phyloP scores from a whole-genome alignment of 2,113 vertebrate species.

The Cavia porcellus region DNA sequence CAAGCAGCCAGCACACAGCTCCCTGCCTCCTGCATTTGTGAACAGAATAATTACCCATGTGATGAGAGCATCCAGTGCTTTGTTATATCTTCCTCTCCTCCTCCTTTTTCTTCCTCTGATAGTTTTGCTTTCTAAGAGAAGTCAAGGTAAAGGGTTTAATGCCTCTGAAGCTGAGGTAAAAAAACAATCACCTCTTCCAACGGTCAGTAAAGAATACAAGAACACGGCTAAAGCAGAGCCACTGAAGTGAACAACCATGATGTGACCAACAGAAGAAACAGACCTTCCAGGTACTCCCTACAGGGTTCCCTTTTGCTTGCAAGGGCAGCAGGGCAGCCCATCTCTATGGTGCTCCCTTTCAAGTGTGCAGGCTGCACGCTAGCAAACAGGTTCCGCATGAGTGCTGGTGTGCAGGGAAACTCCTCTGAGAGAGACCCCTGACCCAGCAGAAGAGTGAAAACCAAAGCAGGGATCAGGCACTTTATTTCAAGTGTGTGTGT shows the following conservation, averaged over 20 bases:
- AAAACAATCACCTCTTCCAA: conserved; percentile 52
- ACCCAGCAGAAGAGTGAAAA: conserved; percentile 93
- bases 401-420: conserved; percentile 84
- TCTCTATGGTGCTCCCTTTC: conserved; percentile 86
- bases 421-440: conserved; percentile 90
- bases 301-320: conserved; percentile 89
- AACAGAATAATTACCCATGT: not conserved
- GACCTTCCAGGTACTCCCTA: conserved; percentile 90
- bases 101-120: not conserved
- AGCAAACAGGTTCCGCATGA: conserved; percentile 89
- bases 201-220: conserved; percentile 74
- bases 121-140: conserved; percentile 71
- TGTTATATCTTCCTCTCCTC: not conserved
- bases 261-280: conserved; percentile 82
- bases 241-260: conserved; percentile 87
- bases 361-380: conserved; percentile 84
- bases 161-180: conserved; percentile 59
- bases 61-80: not conserved
- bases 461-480: conserved; percentile 88
- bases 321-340: conserved; percentile 90
- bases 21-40: not conserved
- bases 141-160: conserved; percentile 71
- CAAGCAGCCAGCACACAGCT: rapidly evolving
- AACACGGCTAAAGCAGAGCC: conserved; percentile 78
- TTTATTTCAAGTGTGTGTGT: conserved; percentile 86